A percentile compares a stretch with the other conserved stretches of the same genome.
phyloP scores from a whole-genome alignment of 2,888 invertebrate genomes.

The Drosophila atripex region DNA sequence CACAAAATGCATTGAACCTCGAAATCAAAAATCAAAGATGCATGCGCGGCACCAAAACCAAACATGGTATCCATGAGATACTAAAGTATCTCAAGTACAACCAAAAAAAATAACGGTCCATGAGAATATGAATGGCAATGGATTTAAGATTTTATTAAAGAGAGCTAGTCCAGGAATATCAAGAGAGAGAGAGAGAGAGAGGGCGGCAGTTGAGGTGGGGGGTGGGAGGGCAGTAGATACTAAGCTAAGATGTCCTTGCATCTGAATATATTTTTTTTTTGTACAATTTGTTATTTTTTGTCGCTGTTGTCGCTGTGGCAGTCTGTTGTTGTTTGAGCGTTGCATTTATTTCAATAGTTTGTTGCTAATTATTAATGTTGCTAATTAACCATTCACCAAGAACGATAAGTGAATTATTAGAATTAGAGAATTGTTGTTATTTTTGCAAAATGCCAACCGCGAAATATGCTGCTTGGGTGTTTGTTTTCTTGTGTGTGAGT shows the following conservation, averaged over 20 bases:
- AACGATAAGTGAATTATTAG: constrained; percentile 27
- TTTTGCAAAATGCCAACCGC: constrained; percentile 30
- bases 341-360: constrained; percentile 1
- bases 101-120: constrained; percentile 6
- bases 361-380: constrained; percentile 34
- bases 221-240: constrained; percentile 14
- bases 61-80: constrained; percentile 1
- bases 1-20: constrained; percentile 34
- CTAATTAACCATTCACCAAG: constrained; percentile 40
- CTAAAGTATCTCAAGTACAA: constrained; percentile 7
- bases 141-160: background rate
- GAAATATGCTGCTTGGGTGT: constrained; percentile 16
- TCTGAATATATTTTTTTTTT: constrained; percentile 16
- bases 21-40: constrained; percentile 7
- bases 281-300: constrained; percentile 23
- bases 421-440: constrained; percentile 19
- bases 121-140: constrained; percentile 31
- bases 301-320: constrained; percentile 3
- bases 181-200: background rate
- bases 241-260: constrained; percentile 30
- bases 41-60: constrained; percentile 44
- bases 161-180: background rate
- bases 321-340: constrained; percentile 7
- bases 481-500: constrained; percentile 10
- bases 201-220: background rate